phyloP scores from a whole-genome alignment of 92 coral and sea anemone genomes.

The Phenganax subtilis region DNA sequence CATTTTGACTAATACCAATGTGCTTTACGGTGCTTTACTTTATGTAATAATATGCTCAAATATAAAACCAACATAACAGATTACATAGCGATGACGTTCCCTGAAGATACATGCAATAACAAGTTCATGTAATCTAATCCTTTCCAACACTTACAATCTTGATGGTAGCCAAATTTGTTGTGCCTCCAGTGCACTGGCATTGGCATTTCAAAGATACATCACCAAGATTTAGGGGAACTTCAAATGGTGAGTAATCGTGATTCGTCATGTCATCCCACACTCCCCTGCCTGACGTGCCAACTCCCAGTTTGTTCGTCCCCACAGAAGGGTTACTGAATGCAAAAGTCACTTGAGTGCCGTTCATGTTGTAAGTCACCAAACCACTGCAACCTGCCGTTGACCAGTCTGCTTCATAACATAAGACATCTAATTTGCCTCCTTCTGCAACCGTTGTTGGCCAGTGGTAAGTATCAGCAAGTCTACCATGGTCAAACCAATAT shows the following conservation, averaged over 20 bases:
- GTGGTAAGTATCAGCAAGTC: conserved; percentile 38
- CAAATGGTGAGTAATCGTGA: conserved; percentile 40
- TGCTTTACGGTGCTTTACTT: too few species aligned
- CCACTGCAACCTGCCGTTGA: conserved; percentile 52
- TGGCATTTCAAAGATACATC: conserved; percentile 13
- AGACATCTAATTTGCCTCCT: conserved; percentile 20
- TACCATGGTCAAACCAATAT: conserved; percentile 55
- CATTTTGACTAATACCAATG: too few species aligned
- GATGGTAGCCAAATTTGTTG: conserved; percentile 40
- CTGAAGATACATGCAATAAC: too few species aligned
- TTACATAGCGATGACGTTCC: too few species aligned
- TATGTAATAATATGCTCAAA: too few species aligned
- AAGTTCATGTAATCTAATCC: too few species aligned
- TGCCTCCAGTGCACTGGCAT: conserved; percentile 42
- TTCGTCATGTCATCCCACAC: conserved; percentile 47
- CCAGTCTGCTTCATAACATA: conserved; percentile 47
- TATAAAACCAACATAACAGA: too few species aligned
- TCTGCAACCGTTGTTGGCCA: conserved; percentile 41
- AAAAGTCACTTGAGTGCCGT: conserved; percentile 44
- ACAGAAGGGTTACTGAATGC: conserved; percentile 50
- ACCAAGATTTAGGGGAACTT: background rate
- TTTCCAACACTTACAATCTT: background rate
- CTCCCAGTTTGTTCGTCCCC: conserved; percentile 50
- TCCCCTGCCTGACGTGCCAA: conserved; percentile 39
- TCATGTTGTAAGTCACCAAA: conserved; percentile 42